Evolutionary conservation across 2,113 vertebrate species (phyloP).

Genomic region (Garra rufa): DNA sequence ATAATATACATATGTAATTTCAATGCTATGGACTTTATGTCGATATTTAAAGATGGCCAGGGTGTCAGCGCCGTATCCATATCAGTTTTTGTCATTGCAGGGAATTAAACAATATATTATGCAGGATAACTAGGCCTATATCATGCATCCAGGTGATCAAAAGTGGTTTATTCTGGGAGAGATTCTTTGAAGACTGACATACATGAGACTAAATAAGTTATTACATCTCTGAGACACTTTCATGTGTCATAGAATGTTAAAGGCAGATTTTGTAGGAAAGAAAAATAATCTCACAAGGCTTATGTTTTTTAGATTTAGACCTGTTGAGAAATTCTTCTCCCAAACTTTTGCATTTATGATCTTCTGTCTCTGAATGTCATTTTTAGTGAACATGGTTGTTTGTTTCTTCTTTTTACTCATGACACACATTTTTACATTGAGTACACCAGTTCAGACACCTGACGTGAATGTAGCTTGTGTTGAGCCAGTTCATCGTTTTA

Average conservation of each 20-base stretch:
- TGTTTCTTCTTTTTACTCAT: background rate
- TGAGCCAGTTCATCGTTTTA: background rate
- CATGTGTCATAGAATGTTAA: background rate
- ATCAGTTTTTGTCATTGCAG: background rate
- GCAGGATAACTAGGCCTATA: background rate
- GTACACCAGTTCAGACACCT: conserved; percentile 4
- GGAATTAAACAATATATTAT: background rate
- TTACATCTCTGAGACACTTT: conserved; percentile 23
- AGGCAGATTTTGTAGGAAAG: background rate
- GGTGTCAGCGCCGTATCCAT: background rate
- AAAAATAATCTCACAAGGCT: background rate
- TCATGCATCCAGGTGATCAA: conserved; percentile 5
- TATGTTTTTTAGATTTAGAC: background rate
- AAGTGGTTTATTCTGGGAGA: conserved; percentile 16
- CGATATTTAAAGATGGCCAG: too few species aligned
- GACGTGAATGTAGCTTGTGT: background rate
- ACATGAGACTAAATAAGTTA: conserved; percentile 17
- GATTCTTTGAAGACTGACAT: conserved; percentile 22
- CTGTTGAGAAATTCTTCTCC: background rate
- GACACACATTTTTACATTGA: background rate
- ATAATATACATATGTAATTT: too few species aligned
- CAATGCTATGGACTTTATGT: too few species aligned
- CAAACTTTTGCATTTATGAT: background rate
- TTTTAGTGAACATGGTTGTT: background rate
- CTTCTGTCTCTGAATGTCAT: background rate